These are phyloP conservation scores for Allacma fusca DNA, from an alignment of 2,888 invertebrate genomes.

Conservation along the genomic window DNA sequence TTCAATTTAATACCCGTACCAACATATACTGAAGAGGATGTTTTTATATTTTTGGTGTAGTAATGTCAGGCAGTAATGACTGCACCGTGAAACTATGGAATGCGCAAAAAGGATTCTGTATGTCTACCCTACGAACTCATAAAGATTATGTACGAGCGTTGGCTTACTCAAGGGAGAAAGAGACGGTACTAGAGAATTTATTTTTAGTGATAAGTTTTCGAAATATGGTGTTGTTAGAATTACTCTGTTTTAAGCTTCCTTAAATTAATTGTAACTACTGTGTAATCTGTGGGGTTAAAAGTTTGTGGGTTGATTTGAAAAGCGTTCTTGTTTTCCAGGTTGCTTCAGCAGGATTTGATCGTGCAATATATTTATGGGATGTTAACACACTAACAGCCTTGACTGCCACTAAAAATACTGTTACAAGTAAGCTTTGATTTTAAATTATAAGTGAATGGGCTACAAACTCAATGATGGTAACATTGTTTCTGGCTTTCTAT, in stretches of 20 bases:
- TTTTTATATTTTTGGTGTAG: slow-evolving; percentile 67
- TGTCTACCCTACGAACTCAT: slow-evolving; percentile 97
- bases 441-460: too few species aligned
- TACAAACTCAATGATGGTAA: too few species aligned
- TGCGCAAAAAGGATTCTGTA: slow-evolving; percentile 98
- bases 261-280: too few species aligned
- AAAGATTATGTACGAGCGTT: slow-evolving; percentile 98
- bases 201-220: too few species aligned
- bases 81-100: slow-evolving; percentile 99
- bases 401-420: slow-evolving; percentile 98
- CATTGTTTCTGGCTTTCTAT: too few species aligned
- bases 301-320: too few species aligned
- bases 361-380: slow-evolving; percentile 98
- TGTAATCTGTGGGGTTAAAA: too few species aligned
- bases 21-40: too few species aligned
- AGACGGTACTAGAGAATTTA: too few species aligned
- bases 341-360: slow-evolving; percentile 96
- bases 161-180: slow-evolving; percentile 96
- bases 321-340: slow-evolving; percentile 71
- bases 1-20: too few species aligned
- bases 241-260: too few species aligned
- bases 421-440: slow-evolving; percentile 77
- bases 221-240: too few species aligned
- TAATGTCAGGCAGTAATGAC: slow-evolving; percentile 98
- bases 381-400: slow-evolving; percentile 96